These are phyloP conservation scores for Motacilla tschutschensis DNA, from an alignment of 2,113 vertebrate genomes.

Conservation along the genomic window DNA sequence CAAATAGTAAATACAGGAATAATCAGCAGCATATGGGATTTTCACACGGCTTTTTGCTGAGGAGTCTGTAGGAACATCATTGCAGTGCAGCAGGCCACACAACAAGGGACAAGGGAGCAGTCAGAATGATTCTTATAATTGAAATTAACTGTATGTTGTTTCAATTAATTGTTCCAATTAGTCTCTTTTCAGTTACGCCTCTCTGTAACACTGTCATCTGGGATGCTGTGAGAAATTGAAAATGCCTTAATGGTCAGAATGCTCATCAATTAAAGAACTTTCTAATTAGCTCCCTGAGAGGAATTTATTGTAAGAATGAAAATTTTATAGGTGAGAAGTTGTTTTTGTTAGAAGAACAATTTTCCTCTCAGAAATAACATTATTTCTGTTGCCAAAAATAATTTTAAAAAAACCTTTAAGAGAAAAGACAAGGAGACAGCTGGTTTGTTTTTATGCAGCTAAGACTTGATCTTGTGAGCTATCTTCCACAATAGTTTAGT, in stretches of 20 bases:
- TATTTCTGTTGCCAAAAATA: not conserved
- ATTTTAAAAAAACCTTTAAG: not conserved
- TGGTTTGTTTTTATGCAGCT: not conserved
- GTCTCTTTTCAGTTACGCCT: conserved; percentile 39
- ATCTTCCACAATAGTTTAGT: not conserved
- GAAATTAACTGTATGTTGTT: conserved; percentile 72
- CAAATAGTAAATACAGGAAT: conserved; percentile 22
- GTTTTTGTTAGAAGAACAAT: not conserved
- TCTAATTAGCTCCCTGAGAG: conserved; percentile 62
- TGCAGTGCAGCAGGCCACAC: not conserved
- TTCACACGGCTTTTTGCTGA: not conserved
- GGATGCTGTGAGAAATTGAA: conserved; percentile 66
- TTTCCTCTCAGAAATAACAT: not conserved
- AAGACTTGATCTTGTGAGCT: not conserved
- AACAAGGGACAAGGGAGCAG: not conserved
- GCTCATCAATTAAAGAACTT: conserved; percentile 66
- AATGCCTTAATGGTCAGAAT: conserved; percentile 65
- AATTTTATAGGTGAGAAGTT: not conserved
- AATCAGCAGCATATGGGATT: not conserved
- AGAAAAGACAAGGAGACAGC: not conserved
- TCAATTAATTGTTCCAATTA: conserved; percentile 79
- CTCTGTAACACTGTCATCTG: conserved; percentile 63
- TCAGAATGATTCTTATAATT: conserved; percentile 21
- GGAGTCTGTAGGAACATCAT: not conserved
- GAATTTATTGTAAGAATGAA: conserved; percentile 6